Evolutionary conservation across 2,797 vertebrate genomes (phyloP).

Genomic region (Characodon lateralis): DNA sequence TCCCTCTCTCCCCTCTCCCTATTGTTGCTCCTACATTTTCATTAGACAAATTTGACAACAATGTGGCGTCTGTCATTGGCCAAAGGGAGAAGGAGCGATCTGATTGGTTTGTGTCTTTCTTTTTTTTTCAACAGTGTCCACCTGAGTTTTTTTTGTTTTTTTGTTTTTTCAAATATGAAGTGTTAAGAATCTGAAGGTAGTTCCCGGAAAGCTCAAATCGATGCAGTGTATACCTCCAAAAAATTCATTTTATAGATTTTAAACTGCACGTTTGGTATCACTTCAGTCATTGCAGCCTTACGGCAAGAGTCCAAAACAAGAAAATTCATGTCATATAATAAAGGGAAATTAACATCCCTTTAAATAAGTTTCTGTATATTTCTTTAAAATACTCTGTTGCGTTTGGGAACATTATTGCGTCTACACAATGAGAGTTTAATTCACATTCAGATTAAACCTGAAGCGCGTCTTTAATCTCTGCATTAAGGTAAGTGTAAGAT

Average conservation of each 20-base stretch:
- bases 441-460: conserved; percentile 16
- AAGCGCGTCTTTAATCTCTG: conserved; percentile 37
- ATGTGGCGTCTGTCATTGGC: conserved; percentile 98
- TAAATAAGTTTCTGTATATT: conserved; percentile 1
- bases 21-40: conserved; percentile 96
- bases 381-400: conserved; percentile 15
- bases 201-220: conserved; percentile 80
- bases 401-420: neutral
- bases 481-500: conserved; percentile 70
- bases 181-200: conserved; percentile 81
- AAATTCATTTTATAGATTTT: conserved; percentile 53
- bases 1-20: conserved; percentile 82
- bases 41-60: conserved; percentile 99
- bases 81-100: conserved; percentile 85
- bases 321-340: neutral
- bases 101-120: conserved; percentile 87
- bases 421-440: neutral
- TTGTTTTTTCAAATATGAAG: conserved; percentile 86
- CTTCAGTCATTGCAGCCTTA: neutral
- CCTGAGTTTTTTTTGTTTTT: conserved; percentile 80
- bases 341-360: conserved; percentile 8
- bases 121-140: conserved; percentile 90
- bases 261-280: conserved; percentile 28
- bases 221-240: conserved; percentile 61
- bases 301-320: neutral